phyloP scores from a whole-genome alignment of 1,140 invertebrate genomes.

The Drosophila asahinai region DNA sequence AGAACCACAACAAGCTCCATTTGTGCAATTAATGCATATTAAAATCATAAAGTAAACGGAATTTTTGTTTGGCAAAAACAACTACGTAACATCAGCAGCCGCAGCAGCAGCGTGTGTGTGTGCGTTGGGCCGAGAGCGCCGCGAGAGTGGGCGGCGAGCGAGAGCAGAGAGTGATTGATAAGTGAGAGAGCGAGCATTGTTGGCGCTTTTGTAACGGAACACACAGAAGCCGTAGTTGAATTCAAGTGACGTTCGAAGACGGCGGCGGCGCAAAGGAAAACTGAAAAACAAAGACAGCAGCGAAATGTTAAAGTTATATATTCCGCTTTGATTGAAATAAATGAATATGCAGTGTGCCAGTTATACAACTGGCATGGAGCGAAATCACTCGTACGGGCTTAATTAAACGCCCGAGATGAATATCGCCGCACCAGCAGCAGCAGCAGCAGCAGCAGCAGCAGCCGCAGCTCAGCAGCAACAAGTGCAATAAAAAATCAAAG shows the following conservation, averaged over 20 bases:
- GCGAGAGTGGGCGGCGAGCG: slow-evolving; percentile 19
- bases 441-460: not conserved
- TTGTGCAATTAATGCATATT: slow-evolving; percentile 50
- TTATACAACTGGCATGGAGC: slow-evolving; percentile 43
- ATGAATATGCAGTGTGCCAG: slow-evolving; percentile 68
- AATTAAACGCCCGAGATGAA: slow-evolving; percentile 53
- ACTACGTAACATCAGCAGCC: slow-evolving; percentile 74
- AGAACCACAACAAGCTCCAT: slow-evolving; percentile 36
- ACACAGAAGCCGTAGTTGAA: slow-evolving; percentile 78
- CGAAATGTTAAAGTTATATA: slow-evolving; percentile 44
- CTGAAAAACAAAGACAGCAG: slow-evolving; percentile 52
- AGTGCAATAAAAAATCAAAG: slow-evolving; percentile 67
- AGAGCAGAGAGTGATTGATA: slow-evolving; percentile 53
- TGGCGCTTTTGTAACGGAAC: slow-evolving; percentile 54
- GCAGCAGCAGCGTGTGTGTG: slow-evolving; percentile 24
- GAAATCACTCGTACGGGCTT: slow-evolving; percentile 50
- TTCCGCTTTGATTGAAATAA: slow-evolving; percentile 68
- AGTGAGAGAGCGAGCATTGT: slow-evolving; percentile 43
- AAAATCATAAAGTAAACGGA: slow-evolving; percentile 39
- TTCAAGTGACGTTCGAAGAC: slow-evolving; percentile 70
- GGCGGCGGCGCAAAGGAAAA: slow-evolving; percentile 49
- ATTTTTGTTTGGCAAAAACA: slow-evolving; percentile 74
- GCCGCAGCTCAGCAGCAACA: slow-evolving; percentile 15
- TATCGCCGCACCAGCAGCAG: slow-evolving; percentile 11
- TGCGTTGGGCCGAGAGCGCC: slow-evolving; percentile 16